These are phyloP conservation scores for Euura lappo DNA, from an alignment of 1,140 invertebrate genomes.

Conservation along the genomic window DNA sequence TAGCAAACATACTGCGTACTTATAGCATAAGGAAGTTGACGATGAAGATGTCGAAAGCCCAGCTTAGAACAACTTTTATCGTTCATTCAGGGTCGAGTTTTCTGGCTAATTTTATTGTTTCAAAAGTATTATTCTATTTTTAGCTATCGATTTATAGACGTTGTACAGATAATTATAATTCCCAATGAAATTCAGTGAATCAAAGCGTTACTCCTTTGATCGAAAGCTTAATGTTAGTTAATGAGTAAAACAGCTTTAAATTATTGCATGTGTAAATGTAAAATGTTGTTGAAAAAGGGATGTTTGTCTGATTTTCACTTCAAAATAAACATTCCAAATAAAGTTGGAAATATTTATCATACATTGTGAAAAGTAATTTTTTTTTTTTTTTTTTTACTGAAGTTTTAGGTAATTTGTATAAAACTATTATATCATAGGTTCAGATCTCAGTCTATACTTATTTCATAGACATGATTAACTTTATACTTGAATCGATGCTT, in stretches of 20 bases:
- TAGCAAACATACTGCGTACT: conserved; percentile 72
- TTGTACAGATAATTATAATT: no score
- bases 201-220: no score
- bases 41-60: background rate
- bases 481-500: no score
- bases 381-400: conserved; percentile 22
- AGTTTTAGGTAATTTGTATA: conserved; percentile 37
- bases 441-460: conserved; percentile 45
- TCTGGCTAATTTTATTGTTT: background rate
- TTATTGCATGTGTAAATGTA: no score
- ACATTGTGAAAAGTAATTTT: conserved; percentile 26
- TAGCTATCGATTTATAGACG: no score
- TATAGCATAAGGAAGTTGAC: conserved; percentile 37
- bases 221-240: no score
- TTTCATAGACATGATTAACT: no score
- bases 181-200: no score
- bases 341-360: background rate
- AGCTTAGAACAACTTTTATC: background rate
- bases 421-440: conserved; percentile 51
- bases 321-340: background rate
- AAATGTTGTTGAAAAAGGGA: no score
- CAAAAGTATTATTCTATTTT: no score
- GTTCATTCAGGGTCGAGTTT: background rate
- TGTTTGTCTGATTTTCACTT: no score
- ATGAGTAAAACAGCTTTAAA: no score